phyloP scores from a whole-genome alignment of 2,888 invertebrate species.

The Agrochola lota region DNA sequence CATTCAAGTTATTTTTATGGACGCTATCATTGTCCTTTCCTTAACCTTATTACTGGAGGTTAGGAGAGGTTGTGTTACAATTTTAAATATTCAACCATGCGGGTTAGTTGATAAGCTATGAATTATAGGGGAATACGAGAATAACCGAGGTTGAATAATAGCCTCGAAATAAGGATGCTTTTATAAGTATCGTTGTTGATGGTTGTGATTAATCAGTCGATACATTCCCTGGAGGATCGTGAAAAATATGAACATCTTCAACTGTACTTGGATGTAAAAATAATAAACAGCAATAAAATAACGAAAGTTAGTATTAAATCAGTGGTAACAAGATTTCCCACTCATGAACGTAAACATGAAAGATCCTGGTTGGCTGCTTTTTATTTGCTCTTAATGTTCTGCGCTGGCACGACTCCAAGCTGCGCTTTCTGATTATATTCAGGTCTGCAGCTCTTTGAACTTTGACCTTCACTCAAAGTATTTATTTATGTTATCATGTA shows the following conservation, averaged over 20 bases:
- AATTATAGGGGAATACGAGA: slow-evolving; percentile 62
- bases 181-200: slow-evolving; percentile 6
- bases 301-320: slow-evolving; percentile 21
- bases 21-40: slow-evolving; percentile 58
- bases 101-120: slow-evolving; percentile 65
- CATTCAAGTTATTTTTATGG: slow-evolving; percentile 50
- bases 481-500: slow-evolving; percentile 41
- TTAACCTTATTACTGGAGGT: slow-evolving; percentile 63
- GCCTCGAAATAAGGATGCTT: slow-evolving; percentile 25
- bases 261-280: not conserved
- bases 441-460: slow-evolving; percentile 51
- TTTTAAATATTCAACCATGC: slow-evolving; percentile 59
- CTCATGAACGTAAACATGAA: slow-evolving; percentile 45
- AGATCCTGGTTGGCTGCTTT: slow-evolving; percentile 53
- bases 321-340: slow-evolving; percentile 42
- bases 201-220: not conserved
- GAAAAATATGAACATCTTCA: not conserved
- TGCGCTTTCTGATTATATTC: slow-evolving; percentile 55
- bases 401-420: slow-evolving; percentile 49
- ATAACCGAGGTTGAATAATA: slow-evolving; percentile 58
- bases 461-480: slow-evolving; percentile 49
- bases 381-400: slow-evolving; percentile 55
- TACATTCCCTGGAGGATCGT: not conserved
- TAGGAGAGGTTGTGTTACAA: slow-evolving; percentile 36
- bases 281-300: slow-evolving; percentile 9